Conservation (phyloP, 2,888 invertebrate species). For the Pelosia muscerda region DNA sequence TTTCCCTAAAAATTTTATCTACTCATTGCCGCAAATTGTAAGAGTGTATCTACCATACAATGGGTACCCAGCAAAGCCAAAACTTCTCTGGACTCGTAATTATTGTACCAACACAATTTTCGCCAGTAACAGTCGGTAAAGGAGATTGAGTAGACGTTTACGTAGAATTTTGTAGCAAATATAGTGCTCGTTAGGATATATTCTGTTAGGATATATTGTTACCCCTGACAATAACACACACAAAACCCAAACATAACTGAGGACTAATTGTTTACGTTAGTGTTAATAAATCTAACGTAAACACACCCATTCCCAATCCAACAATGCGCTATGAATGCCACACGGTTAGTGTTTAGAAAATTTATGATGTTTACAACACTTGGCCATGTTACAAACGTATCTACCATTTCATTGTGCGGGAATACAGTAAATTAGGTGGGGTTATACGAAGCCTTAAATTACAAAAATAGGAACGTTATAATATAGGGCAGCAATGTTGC, state of each 20-base stretch:
- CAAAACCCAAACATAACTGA: constrained; percentile 15
- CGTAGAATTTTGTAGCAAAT: background rate
- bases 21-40: too few relatives aligned
- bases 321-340: constrained; percentile 37
- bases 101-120: background rate
- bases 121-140: background rate
- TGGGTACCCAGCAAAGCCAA: too few relatives aligned
- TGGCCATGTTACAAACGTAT: constrained; percentile 10
- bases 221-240: background rate
- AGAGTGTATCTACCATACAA: too few relatives aligned
- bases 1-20: too few relatives aligned
- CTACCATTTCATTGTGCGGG: constrained; percentile 6
- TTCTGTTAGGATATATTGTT: background rate
- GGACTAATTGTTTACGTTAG: constrained; percentile 39
- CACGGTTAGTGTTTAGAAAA: constrained; percentile 48
- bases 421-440: constrained; percentile 7
- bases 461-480: background rate
- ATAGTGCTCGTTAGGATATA: too few relatives aligned
- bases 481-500: background rate
- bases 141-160: background rate
- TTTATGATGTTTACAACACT: constrained; percentile 44
- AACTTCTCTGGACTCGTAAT: too few relatives aligned
- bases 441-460: background rate
- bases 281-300: constrained; percentile 37
- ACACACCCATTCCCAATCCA: constrained; percentile 34